These are phyloP conservation scores for Lycocerus yunnanus DNA, from an alignment of 2,888 invertebrate genomes.

Conservation along the genomic window DNA sequence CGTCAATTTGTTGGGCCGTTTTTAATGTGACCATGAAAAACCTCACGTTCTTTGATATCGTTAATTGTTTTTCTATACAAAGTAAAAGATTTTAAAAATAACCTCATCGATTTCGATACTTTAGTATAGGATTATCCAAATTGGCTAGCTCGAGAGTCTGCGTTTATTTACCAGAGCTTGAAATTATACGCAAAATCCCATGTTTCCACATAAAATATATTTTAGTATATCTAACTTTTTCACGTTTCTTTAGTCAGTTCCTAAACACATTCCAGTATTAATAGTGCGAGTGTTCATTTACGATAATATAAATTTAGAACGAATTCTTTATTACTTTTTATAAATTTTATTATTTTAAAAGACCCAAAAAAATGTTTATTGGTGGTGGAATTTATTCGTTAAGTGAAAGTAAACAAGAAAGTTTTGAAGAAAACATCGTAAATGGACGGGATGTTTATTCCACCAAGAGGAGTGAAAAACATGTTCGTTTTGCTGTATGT, in stretches of 20 bases:
- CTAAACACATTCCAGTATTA: conserved; percentile 33
- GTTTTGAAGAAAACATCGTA: conserved; percentile 18
- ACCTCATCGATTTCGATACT: background rate
- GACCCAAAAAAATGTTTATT: conserved; percentile 49
- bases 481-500: conserved; percentile 52
- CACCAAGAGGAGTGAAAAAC: conserved; percentile 45
- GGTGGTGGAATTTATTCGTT: conserved; percentile 49
- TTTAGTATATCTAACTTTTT: conserved; percentile 28
- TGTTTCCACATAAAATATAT: conserved; percentile 18
- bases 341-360: background rate
- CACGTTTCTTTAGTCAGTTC: conserved; percentile 29
- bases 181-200: background rate
- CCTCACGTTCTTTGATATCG: no score
- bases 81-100: conserved; percentile 7
- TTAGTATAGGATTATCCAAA: background rate
- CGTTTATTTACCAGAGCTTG: conserved; percentile 5
- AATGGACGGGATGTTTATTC: conserved; percentile 30
- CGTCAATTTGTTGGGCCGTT: no score
- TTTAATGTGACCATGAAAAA: no score
- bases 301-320: background rate
- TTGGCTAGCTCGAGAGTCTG: conserved; percentile 15
- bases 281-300: conserved; percentile 2
- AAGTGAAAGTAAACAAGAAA: conserved; percentile 36
- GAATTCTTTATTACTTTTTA: background rate
- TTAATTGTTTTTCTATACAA: background rate